Percentiles rank a stretch among this genome's conserved stretches.
phyloP scores from a whole-genome alignment of 2,888 invertebrate genomes.

The Sesamia inferens region DNA sequence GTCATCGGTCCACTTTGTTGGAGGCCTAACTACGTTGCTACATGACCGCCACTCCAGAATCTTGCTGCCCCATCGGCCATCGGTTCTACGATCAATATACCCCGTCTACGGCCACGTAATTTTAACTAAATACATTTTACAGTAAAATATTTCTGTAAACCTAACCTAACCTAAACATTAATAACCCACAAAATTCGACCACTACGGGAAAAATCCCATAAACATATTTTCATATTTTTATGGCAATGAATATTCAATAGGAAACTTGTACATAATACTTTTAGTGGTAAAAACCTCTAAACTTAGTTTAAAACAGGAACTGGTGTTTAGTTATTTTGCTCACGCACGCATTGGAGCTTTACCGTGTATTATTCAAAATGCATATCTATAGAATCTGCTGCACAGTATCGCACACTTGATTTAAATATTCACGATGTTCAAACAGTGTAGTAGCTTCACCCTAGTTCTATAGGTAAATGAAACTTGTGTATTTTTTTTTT shows the following conservation, averaged over 20 bases:
- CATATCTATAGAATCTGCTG: conserved; percentile 47
- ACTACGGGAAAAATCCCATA: background rate
- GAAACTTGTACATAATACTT: conserved; percentile 15
- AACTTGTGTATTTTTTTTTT: background rate
- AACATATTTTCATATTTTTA: conserved; percentile 26
- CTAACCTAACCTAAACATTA: background rate
- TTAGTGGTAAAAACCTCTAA: conserved; percentile 32
- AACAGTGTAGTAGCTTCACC: background rate
- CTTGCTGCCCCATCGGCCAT: no score
- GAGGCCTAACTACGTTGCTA: no score
- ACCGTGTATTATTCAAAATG: conserved; percentile 52
- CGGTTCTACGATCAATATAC: no score
- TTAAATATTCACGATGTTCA: conserved; percentile 32
- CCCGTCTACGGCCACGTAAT: no score
- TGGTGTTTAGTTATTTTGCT: conserved; percentile 54
- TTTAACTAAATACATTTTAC: background rate
- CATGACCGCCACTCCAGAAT: no score
- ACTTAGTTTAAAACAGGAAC: conserved; percentile 33
- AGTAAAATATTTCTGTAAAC: background rate
- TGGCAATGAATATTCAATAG: conserved; percentile 48
- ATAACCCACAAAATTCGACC: conserved; percentile 11
- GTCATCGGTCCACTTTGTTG: no score
- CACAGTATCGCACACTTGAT: conserved; percentile 28
- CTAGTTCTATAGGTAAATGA: background rate
- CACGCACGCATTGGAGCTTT: conserved; percentile 54